Evolutionary conservation across 2,797 vertebrate species (phyloP).

Genomic region (Acanthurus tractus): DNA sequence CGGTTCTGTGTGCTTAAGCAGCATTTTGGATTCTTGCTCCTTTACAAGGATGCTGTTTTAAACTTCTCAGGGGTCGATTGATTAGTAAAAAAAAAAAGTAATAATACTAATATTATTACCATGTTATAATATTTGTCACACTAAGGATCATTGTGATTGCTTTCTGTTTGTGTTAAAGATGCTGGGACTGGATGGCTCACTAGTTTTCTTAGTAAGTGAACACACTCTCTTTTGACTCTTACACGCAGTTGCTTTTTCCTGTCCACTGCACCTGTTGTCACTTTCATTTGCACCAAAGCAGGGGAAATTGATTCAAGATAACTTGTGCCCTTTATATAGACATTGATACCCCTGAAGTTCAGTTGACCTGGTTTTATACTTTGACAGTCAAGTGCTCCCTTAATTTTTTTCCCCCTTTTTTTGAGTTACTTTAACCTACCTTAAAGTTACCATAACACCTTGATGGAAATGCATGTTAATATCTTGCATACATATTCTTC

Average conservation of each 20-base stretch:
- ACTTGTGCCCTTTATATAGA: too few relatives aligned
- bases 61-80: not conserved
- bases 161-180: constrained; percentile 84
- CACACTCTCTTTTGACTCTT: not conserved
- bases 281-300: too few relatives aligned
- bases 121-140: not conserved
- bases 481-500: too few relatives aligned
- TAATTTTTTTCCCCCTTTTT: too few relatives aligned
- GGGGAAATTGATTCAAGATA: too few relatives aligned
- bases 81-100: not conserved
- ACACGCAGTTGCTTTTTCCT: not conserved
- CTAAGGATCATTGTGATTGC: not conserved
- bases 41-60: not conserved
- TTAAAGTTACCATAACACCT: not conserved
- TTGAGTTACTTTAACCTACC: too few relatives aligned
- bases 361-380: too few relatives aligned
- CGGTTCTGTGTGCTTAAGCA: not conserved
- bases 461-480: not conserved
- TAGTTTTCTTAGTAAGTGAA: constrained; percentile 93
- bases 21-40: not conserved
- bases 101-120: too few relatives aligned
- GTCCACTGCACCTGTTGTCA: too few relatives aligned
- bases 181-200: constrained; percentile 96
- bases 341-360: too few relatives aligned
- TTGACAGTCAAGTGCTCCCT: too few relatives aligned